Evolutionary conservation across 2,797 vertebrate genomes (phyloP).

Genomic region (Sparidentex hasta): DNA sequence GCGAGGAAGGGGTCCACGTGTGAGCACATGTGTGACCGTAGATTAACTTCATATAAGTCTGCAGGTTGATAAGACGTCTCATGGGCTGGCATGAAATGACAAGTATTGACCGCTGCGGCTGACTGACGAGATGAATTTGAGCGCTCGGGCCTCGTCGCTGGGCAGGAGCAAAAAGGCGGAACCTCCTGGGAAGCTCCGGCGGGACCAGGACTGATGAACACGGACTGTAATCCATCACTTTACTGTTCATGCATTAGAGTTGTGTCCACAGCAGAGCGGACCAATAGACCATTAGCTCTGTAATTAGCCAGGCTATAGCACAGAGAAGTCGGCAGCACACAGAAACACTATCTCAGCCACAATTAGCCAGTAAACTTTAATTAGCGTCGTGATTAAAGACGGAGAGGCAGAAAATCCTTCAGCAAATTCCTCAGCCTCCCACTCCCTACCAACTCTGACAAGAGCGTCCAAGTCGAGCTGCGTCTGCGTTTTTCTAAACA

Average conservation of each 20-base stretch:
- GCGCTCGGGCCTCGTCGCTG: slow-evolving; percentile 38
- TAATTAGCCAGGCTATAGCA: slow-evolving; percentile 78
- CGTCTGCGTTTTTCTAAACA: slow-evolving; percentile 78
- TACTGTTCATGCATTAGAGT: slow-evolving; percentile 66
- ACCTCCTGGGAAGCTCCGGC: slow-evolving; percentile 40
- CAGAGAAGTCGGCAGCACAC: slow-evolving; percentile 56
- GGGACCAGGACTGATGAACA: slow-evolving; percentile 55
- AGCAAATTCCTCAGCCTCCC: slow-evolving; percentile 75
- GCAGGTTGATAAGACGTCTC: slow-evolving; percentile 51
- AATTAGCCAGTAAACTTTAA: slow-evolving; percentile 86
- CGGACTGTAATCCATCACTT: slow-evolving; percentile 71
- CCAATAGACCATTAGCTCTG: slow-evolving; percentile 79
- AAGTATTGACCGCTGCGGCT: slow-evolving; percentile 54
- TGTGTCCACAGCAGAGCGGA: slow-evolving; percentile 61
- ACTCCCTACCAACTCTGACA: slow-evolving; percentile 69
- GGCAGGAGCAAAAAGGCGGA: slow-evolving; percentile 31
- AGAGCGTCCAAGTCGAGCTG: slow-evolving; percentile 70
- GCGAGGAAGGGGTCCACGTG: slow-evolving; percentile 49
- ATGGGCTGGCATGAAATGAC: slow-evolving; percentile 61
- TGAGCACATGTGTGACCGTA: slow-evolving; percentile 18
- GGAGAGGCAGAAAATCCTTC: slow-evolving; percentile 78
- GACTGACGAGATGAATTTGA: slow-evolving; percentile 53
- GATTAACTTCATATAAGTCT: slow-evolving; percentile 37
- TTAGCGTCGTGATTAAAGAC: slow-evolving; percentile 82
- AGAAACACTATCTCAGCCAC: slow-evolving; percentile 80